Conservation (phyloP, 2,797 vertebrate genomes). For the Xiphophorus birchmanni region DNA sequence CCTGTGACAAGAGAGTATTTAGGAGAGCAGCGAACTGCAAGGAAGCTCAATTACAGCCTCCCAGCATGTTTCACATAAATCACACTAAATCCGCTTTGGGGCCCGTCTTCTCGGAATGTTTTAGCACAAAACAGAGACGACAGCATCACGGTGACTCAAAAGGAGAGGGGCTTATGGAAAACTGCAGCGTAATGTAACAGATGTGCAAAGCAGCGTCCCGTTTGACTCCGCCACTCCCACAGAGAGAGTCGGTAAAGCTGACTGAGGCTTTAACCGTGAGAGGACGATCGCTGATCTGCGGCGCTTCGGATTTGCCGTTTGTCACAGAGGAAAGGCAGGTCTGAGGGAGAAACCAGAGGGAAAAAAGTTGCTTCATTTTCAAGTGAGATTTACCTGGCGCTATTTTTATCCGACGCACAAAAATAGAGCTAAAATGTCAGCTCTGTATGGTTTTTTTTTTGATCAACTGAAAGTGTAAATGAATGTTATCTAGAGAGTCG, state of each 20-base stretch:
- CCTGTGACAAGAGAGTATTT: constrained; percentile 79
- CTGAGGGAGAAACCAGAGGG: constrained; percentile 24
- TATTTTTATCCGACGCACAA: constrained; percentile 19
- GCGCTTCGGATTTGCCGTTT: constrained; percentile 22
- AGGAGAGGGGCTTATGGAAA: constrained; percentile 46
- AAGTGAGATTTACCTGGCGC: constrained; percentile 7
- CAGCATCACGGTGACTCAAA: constrained; percentile 44
- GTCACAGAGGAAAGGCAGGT: constrained; percentile 8
- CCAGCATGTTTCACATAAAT: constrained; percentile 76
- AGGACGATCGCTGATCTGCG: constrained; percentile 26
- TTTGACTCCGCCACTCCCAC: constrained; percentile 46
- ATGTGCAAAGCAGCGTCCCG: constrained; percentile 54
- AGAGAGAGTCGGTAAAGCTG: constrained; percentile 5
- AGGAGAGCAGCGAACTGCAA: constrained; percentile 76
- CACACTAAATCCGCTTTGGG: constrained; percentile 75
- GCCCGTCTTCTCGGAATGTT: constrained; percentile 69
- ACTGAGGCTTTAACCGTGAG: constrained; percentile 21
- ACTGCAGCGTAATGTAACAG: constrained; percentile 55
- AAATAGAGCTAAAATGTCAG: constrained; percentile 22
- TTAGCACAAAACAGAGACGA: constrained; percentile 43
- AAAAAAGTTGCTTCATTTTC: constrained; percentile 6
- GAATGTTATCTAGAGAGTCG: constrained; percentile 40
- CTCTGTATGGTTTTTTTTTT: constrained; percentile 12
- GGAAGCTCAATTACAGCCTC: constrained; percentile 80
- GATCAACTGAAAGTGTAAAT: constrained; percentile 31